These are phyloP conservation scores for Carabus problematicus DNA, from an alignment of 2,888 invertebrate species.

Conservation along the genomic window DNA sequence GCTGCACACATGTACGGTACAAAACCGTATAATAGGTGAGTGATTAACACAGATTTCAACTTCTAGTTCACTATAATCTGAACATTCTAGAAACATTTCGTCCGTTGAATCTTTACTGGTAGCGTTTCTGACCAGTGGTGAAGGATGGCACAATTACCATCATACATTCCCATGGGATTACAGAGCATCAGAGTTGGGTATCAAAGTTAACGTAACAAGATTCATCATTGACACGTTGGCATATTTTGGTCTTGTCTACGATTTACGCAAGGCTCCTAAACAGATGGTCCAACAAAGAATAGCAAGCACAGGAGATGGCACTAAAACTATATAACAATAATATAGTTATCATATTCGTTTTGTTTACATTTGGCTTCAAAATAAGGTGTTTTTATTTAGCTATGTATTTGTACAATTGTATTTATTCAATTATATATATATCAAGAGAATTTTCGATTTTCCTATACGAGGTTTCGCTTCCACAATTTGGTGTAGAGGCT, in stretches of 20 bases:
- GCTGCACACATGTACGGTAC: conserved; percentile 81
- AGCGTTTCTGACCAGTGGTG: conserved; percentile 66
- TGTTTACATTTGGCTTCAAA: too few species aligned
- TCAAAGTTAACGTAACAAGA: conserved; percentile 67
- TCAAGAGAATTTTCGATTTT: too few species aligned
- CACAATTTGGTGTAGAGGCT: too few species aligned
- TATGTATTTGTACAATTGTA: too few species aligned
- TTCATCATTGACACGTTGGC: conserved; percentile 68
- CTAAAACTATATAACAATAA: too few species aligned
- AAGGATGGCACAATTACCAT: conserved; percentile 82
- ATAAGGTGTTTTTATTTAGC: too few species aligned
- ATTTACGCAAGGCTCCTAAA: conserved; percentile 62
- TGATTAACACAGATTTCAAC: too few species aligned
- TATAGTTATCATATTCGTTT: too few species aligned
- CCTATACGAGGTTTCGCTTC: too few species aligned
- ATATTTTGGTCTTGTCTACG: conserved; percentile 52
- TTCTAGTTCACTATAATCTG: too few species aligned
- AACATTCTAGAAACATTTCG: conserved; percentile 61
- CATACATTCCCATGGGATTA: conserved; percentile 77
- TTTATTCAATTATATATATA: too few species aligned
- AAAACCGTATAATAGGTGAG: conserved; percentile 77
- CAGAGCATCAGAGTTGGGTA: conserved; percentile 65
- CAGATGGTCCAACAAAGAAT: conserved; percentile 65
- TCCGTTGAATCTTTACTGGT: conserved; percentile 72
- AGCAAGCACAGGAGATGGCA: conserved; percentile 70